Conservation (phyloP, 1,140 invertebrate genomes). For the Gryon sp. region DNA sequence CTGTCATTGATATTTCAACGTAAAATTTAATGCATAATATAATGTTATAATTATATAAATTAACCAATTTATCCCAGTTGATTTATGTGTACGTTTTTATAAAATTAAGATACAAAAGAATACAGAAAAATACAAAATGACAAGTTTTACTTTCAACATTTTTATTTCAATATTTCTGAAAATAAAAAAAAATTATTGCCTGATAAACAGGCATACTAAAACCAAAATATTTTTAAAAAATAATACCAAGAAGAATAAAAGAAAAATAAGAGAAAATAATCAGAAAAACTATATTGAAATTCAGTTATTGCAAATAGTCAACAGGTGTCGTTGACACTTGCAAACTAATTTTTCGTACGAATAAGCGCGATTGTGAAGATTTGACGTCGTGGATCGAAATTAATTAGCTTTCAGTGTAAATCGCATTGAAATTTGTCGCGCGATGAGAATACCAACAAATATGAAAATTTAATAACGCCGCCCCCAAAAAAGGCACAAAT, state of each 20-base stretch:
- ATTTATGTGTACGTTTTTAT: no score
- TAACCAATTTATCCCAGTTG: no score
- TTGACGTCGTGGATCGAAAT: slow-evolving; percentile 3
- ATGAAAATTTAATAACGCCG: slow-evolving; percentile 3
- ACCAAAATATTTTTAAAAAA: no score
- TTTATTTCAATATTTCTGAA: no score
- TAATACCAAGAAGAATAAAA: no score
- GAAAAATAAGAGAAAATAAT: neutral
- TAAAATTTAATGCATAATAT: no score
- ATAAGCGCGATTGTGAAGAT: slow-evolving; percentile 34
- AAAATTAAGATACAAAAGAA: neutral
- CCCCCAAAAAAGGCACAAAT: no score
- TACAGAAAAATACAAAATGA: neutral
- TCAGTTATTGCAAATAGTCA: slow-evolving; percentile 20
- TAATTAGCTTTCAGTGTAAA: slow-evolving; percentile 34
- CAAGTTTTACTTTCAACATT: no score
- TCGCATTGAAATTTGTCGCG: neutral
- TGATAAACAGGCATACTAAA: no score
- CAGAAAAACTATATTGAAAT: neutral
- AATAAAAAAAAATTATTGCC: no score
- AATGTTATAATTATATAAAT: no score
- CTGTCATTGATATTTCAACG: no score
- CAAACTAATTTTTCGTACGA: slow-evolving; percentile 32
- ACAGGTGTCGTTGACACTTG: slow-evolving; percentile 31
- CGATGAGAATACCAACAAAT: neutral